Percentiles rank a stretch among this genome's conserved stretches.
phyloP scores from a whole-genome alignment of 2,888 invertebrate species.

The Aricia artaxerxes region DNA sequence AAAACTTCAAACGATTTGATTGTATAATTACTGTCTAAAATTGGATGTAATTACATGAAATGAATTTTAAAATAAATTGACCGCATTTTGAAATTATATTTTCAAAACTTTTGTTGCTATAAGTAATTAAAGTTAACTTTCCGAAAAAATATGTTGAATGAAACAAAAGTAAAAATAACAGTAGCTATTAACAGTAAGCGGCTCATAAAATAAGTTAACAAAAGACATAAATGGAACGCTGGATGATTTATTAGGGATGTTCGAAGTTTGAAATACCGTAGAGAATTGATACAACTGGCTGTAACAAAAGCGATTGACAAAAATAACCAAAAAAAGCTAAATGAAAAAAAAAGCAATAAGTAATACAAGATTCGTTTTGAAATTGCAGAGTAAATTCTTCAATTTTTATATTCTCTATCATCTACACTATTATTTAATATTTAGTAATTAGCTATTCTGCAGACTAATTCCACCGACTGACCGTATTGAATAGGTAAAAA shows the following conservation, averaged over 20 bases:
- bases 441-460: too few relatives aligned
- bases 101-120: background rate
- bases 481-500: too few relatives aligned
- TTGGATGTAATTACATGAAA: background rate
- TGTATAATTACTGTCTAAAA: background rate
- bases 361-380: background rate
- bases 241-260: slow-evolving; percentile 16
- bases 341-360: background rate
- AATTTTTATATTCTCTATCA: background rate
- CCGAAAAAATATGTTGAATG: background rate
- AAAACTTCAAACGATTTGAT: background rate
- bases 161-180: background rate
- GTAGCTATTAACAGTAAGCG: background rate
- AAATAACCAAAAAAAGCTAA: background rate
- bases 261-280: slow-evolving; percentile 12
- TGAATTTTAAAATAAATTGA: background rate
- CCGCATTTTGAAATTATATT: background rate
- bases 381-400: background rate
- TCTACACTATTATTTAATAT: background rate
- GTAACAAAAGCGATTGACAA: slow-evolving; percentile 31
- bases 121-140: background rate
- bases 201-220: slow-evolving; percentile 13
- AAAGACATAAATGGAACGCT: background rate
- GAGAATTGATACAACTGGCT: slow-evolving; percentile 29
- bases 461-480: too few relatives aligned